phyloP scores from a whole-genome alignment of 64 coral and sea anemone genomes.

The Actinia equina region DNA sequence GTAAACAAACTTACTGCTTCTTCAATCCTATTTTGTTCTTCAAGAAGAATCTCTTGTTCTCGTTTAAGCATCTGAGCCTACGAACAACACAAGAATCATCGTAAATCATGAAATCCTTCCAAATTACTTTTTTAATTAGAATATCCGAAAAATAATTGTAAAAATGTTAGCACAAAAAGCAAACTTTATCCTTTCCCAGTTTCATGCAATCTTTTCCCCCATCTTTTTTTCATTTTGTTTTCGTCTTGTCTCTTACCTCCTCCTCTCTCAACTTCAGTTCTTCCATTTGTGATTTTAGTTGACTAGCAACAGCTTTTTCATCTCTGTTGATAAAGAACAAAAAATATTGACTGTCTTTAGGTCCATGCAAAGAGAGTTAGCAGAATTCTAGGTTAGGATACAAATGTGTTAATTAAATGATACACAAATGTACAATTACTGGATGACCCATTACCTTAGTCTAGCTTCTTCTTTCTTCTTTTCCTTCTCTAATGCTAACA shows the following conservation, averaged over 20 bases:
- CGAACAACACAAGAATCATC: background rate
- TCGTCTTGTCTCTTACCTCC: slow-evolving; percentile 50
- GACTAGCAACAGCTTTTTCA: slow-evolving; percentile 58
- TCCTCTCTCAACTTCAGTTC: slow-evolving; percentile 86
- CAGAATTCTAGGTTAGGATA: too few relatives aligned
- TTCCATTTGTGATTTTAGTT: slow-evolving; percentile 87
- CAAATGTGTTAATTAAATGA: too few relatives aligned
- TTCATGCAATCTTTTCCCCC: too few relatives aligned
- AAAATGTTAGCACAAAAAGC: too few relatives aligned
- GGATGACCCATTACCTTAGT: slow-evolving; percentile 30
- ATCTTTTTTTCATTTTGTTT: background rate
- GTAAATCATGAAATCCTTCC: too few relatives aligned
- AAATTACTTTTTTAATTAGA: too few relatives aligned
- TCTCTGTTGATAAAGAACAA: slow-evolving; percentile 39
- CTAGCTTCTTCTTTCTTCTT: slow-evolving; percentile 56
- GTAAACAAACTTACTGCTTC: slow-evolving; percentile 70
- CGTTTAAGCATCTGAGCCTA: slow-evolving; percentile 89
- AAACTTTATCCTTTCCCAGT: too few relatives aligned
- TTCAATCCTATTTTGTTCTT: slow-evolving; percentile 88
- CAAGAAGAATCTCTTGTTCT: slow-evolving; percentile 85
- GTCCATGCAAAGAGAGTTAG: too few relatives aligned
- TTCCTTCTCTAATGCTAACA: slow-evolving; percentile 54
- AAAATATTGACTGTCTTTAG: background rate
- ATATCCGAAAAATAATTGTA: too few relatives aligned
- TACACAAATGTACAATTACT: too few relatives aligned